Percentiles rank a stretch among this genome's conserved stretches.
These are phyloP conservation scores for Eilema sororculum DNA, from an alignment of 2,888 invertebrate genomes.

Conservation along the genomic window DNA sequence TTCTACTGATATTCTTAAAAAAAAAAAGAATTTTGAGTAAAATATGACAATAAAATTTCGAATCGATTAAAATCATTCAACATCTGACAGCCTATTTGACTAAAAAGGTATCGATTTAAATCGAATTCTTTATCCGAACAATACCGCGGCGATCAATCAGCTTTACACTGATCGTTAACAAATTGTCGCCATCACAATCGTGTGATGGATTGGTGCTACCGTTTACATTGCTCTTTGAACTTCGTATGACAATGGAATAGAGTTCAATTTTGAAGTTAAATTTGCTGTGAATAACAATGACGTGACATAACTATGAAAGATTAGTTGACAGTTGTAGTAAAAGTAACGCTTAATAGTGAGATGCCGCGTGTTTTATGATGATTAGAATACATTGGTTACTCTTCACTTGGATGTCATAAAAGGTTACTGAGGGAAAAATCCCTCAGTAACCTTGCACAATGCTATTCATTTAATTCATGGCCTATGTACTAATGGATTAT, in stretches of 20 bases:
- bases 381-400: not conserved
- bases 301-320: conserved; percentile 44
- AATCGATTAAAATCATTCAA: conserved; percentile 14
- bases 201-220: conserved; percentile 67
- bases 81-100: conserved; percentile 15
- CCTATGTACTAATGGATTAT: no score
- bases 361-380: conserved; percentile 7
- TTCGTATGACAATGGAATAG: conserved; percentile 23
- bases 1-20: not conserved
- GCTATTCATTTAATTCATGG: not conserved
- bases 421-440: no score
- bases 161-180: conserved; percentile 56
- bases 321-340: conserved; percentile 18
- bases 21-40: not conserved
- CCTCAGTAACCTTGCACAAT: no score
- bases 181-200: conserved; percentile 49
- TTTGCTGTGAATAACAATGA: conserved; percentile 11
- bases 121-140: conserved; percentile 14
- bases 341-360: conserved; percentile 28
- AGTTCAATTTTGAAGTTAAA: conserved; percentile 10
- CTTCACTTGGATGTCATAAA: not conserved
- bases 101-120: conserved; percentile 16
- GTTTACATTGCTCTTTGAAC: conserved; percentile 44
- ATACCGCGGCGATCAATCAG: conserved; percentile 59
- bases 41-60: not conserved